These are phyloP conservation scores for Rhegmatorhina hoffmannsi DNA, from an alignment of 2,113 vertebrate genomes.

Conservation along the genomic window DNA sequence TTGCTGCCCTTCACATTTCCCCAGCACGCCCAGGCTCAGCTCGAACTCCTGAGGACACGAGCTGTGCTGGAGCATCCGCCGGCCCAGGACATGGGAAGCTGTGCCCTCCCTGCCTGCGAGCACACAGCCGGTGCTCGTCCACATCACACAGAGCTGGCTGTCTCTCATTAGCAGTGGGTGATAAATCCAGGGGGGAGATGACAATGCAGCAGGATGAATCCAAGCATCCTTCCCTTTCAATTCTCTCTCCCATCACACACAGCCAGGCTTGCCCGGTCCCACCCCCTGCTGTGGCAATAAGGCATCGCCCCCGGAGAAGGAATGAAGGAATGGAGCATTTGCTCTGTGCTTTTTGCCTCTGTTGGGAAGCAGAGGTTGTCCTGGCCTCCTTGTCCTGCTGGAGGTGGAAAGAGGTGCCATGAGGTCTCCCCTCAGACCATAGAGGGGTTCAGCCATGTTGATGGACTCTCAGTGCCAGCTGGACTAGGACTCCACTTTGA, in stretches of 20 bases:
- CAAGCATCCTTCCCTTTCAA: not conserved
- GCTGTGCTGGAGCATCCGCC: not conserved
- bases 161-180: not conserved
- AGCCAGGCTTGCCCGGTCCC: not conserved
- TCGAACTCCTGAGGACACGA: not conserved
- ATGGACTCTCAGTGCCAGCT: not conserved
- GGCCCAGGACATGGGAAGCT: not conserved
- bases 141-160: conserved; percentile 4
- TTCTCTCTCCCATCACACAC: not conserved
- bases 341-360: not conserved
- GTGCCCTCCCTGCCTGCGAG: not conserved
- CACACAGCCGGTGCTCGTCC: not conserved
- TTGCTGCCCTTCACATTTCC: not conserved
- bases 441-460: accelerated
- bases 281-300: not conserved
- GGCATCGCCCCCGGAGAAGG: not conserved
- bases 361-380: not conserved
- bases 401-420: not conserved
- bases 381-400: not conserved
- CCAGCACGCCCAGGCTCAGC: not conserved
- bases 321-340: accelerated
- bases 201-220: not conserved
- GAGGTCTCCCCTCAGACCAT: not conserved
- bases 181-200: conserved; percentile 27
- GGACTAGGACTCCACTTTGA: not conserved